Base-by-base conservation (phyloP, 2,888 invertebrate genomes). In the Zelleria hepariella region DNA sequence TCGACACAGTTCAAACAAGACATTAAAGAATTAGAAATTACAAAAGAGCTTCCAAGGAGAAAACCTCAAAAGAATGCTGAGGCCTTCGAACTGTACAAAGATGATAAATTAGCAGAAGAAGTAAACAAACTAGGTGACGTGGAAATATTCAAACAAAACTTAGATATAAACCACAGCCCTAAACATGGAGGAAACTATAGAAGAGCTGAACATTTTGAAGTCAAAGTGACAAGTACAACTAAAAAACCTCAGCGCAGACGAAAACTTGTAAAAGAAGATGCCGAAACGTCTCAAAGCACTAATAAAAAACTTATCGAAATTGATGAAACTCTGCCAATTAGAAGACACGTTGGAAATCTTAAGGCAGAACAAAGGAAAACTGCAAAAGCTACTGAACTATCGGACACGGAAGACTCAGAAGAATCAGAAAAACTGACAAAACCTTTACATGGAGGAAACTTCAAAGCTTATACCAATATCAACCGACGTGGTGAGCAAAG, bases 111-210 rank as follows among this genome's bases (percentile, higher is more conserved):
- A 62, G 86, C 87, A 27, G 78, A 79, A 67, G 81, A 86, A 60
- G 70, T 88, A 23, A 88, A 88, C 63, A 80, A 82, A 65, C 67
- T 87, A 60, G 77, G 80, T 8, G 84, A 80, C 54, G 82, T 89
- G 15, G 89, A 89, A 75, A 71, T 89, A 65, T 88, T 89, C 58
- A 77, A 72, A 62, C 75, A 80, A 62, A 73, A 77, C 58, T 66
- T 86, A 58, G 75, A 85, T 63, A 62, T 84, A 3, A 71, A 70
- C 24, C 72, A 72, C 24, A 81, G 82, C 4, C 86, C 85, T 6
- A 79, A 72, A 64, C 88, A 88, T 67, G 89, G 89, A 51, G 89
- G 89, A 25, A 89, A 89, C 64, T 88, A 88, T 60, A 77, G 78
- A 71, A 75, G 70, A 62, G 61, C 66, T 60, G 65, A 67, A 57